Evolutionary conservation across 2,888 invertebrate genomes (phyloP).

Genomic region (Scotopteryx bipunctaria): DNA sequence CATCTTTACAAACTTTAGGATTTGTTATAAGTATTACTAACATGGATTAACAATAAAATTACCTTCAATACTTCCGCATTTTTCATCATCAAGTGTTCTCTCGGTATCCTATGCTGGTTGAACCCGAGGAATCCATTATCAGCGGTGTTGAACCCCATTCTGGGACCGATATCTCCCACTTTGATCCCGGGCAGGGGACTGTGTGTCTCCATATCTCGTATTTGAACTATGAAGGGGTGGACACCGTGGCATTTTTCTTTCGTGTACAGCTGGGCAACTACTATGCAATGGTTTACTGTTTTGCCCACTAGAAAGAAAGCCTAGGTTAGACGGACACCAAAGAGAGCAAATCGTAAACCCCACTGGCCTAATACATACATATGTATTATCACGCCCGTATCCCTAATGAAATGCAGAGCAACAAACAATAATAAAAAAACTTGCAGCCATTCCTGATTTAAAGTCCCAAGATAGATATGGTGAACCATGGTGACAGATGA

Average conservation of each 20-base stretch:
- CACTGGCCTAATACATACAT: not conserved
- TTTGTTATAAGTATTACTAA: no score
- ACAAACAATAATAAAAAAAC: no score
- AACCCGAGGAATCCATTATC: conserved; percentile 97
- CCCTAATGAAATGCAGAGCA: no score
- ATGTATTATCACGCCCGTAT: no score
- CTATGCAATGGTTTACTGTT: conserved; percentile 94
- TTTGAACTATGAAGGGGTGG: conserved; percentile 95
- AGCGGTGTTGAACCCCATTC: conserved; percentile 93
- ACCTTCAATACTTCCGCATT: conserved; percentile 88
- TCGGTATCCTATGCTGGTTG: conserved; percentile 91
- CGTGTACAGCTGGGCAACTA: conserved; percentile 94
- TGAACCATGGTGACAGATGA: no score
- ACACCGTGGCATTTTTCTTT: conserved; percentile 91
- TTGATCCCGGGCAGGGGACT: conserved; percentile 92
- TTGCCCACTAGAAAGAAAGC: conserved; percentile 90
- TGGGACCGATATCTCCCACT: conserved; percentile 96
- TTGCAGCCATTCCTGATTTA: no score
- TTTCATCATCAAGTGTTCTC: conserved; percentile 95
- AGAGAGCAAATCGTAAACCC: no score
- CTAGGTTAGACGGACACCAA: no score
- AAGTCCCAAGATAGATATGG: no score
- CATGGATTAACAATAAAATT: no score
- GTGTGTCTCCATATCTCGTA: conserved; percentile 93
- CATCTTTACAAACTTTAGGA: not conserved